A percentile compares a stretch with the other conserved stretches of the same genome.
These are phyloP conservation scores for Hylyphantes graminicola DNA, from an alignment of 1,140 invertebrate genomes.

Conservation along the genomic window DNA sequence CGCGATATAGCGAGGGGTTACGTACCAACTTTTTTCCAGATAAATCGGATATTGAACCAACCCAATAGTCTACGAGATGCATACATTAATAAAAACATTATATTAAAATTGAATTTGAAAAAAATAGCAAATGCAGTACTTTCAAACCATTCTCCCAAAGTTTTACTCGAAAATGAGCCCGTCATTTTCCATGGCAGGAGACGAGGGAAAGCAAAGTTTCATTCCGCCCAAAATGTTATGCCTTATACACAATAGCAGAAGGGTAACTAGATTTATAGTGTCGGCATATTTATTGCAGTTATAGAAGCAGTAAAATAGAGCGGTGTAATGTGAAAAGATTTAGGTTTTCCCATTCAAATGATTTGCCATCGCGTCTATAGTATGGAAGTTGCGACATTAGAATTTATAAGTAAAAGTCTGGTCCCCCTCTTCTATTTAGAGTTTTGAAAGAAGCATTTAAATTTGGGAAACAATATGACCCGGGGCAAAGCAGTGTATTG, in stretches of 20 bases:
- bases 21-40: too few species aligned
- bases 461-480: conserved; percentile 38
- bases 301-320: conserved; percentile 57
- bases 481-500: conserved; percentile 35
- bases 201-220: conserved; percentile 42
- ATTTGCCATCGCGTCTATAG: conserved; percentile 19
- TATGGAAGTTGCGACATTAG: conserved; percentile 38
- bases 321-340: conserved; percentile 54
- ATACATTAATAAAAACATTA: too few species aligned
- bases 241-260: conserved; percentile 37
- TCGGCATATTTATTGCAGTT: conserved; percentile 58
- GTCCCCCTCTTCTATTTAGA: conserved; percentile 1
- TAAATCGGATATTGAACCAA: too few species aligned
- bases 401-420: conserved; percentile 48
- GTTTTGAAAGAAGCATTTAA: conserved; percentile 22
- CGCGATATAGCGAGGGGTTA: too few species aligned
- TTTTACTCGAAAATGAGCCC: conserved; percentile 49
- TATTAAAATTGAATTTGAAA: too few species aligned
- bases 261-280: conserved; percentile 58
- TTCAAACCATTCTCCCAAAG: not conserved
- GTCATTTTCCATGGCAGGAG: conserved; percentile 42
- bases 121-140: too few species aligned
- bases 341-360: conserved; percentile 47
- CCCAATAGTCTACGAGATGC: too few species aligned
- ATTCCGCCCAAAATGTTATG: conserved; percentile 31